Evolutionary conservation across 1,140 invertebrate species (phyloP).

Genomic region (Phortica variegata): DNA sequence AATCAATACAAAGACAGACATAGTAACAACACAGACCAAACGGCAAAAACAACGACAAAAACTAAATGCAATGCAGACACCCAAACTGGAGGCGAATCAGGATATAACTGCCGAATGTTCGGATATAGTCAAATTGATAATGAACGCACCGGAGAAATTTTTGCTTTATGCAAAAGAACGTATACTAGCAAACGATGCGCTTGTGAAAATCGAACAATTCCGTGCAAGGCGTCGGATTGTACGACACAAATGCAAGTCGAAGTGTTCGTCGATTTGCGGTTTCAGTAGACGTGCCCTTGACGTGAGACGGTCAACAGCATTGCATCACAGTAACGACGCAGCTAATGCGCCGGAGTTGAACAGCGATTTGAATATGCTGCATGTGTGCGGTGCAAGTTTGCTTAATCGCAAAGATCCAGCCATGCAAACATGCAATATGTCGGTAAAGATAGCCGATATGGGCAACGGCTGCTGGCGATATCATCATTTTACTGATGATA

Average conservation of each 20-base stretch:
- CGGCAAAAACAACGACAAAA: no score
- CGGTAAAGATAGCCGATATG: conserved; percentile 94
- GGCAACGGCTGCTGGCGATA: conserved; percentile 98
- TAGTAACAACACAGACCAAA: no score
- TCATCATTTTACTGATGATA: conserved; percentile 93
- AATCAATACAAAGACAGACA: no score
- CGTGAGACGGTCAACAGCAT: neutral
- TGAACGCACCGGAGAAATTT: conserved; percentile 13
- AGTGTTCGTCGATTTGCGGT: no score
- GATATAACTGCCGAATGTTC: no score
- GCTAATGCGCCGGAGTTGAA: neutral
- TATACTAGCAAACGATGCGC: neutral
- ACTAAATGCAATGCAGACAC: no score
- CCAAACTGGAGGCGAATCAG: no score
- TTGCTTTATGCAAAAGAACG: conserved; percentile 5
- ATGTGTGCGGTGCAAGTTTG: neutral
- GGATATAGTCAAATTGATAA: no score
- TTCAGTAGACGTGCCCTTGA: neutral
- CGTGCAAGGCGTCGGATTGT: no score
- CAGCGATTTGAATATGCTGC: conserved; percentile 27
- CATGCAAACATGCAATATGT: conserved; percentile 75
- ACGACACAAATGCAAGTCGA: no score
- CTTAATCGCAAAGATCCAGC: conserved; percentile 69
- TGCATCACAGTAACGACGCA: neutral
- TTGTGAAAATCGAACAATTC: no score